Percentiles rank a stretch among this genome's conserved stretches.
Evolutionary conservation across 2,113 vertebrate species (phyloP).

Genomic region (Callospermophilus lateralis): DNA sequence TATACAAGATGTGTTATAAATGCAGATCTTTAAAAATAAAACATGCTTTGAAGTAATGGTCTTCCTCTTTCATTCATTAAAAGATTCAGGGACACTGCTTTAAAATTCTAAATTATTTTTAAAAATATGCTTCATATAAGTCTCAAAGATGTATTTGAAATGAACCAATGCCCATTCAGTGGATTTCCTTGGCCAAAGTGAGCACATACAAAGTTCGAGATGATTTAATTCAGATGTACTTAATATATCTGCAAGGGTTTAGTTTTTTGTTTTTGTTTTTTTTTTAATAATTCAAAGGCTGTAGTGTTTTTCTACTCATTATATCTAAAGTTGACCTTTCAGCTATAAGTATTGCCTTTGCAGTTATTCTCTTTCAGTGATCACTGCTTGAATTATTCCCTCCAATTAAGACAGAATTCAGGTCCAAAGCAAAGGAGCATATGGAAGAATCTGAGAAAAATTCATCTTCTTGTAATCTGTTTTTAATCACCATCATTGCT

Average conservation of each 20-base stretch:
- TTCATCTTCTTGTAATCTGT: constrained; percentile 70
- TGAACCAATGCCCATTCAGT: neutral
- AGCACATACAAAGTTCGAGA: neutral
- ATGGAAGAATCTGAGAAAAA: neutral
- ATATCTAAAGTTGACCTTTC: constrained; percentile 22
- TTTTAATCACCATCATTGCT: constrained; percentile 85
- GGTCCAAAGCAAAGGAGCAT: neutral
- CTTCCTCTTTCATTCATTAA: neutral
- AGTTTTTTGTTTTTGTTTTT: neutral
- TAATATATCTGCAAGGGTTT: neutral
- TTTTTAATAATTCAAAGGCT: neutral
- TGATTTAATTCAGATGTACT: neutral
- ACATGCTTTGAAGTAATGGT: neutral
- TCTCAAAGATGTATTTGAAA: constrained; percentile 16
- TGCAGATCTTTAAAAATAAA: constrained; percentile 36
- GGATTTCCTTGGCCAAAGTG: neutral
- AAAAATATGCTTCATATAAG: neutral
- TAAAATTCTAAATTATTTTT: neutral
- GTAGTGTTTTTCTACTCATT: constrained; percentile 85
- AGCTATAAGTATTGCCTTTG: constrained; percentile 32
- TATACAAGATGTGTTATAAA: neutral
- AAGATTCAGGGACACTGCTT: neutral
- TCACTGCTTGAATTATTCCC: constrained; percentile 46
- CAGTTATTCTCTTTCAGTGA: constrained; percentile 48
- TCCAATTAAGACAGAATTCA: neutral